Percentiles rank a stretch among this genome's conserved stretches.
Evolutionary conservation across 2,888 invertebrate genomes (phyloP).

Genomic region (Aphidius colemani): DNA sequence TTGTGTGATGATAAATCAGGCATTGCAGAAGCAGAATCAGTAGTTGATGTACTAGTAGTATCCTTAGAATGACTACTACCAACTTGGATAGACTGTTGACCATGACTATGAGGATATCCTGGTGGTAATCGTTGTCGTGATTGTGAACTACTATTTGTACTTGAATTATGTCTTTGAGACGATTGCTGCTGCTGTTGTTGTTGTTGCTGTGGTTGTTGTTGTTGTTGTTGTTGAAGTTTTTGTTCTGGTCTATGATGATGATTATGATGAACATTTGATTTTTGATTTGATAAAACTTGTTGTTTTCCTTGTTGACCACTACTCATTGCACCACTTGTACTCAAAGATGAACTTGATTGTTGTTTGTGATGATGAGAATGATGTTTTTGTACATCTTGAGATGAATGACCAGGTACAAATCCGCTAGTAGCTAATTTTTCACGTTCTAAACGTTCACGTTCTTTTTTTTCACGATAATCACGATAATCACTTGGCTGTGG

Average conservation of each 20-base stretch:
- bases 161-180: slow-evolving; percentile 46
- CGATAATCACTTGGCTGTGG: slow-evolving; percentile 63
- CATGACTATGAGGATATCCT: slow-evolving; percentile 29
- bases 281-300: slow-evolving; percentile 44
- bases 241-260: slow-evolving; percentile 52
- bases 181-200: slow-evolving; percentile 37
- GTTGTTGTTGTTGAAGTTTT: slow-evolving; percentile 32
- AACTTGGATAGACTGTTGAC: slow-evolving; percentile 24
- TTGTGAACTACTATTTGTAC: slow-evolving; percentile 32
- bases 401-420: slow-evolving; percentile 14
- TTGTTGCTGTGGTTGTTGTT: slow-evolving; percentile 34
- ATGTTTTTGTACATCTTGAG: slow-evolving; percentile 43
- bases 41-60: not conserved
- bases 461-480: slow-evolving; percentile 69
- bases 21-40: no score
- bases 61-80: slow-evolving; percentile 30
- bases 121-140: slow-evolving; percentile 30
- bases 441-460: slow-evolving; percentile 66
- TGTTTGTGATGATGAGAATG: slow-evolving; percentile 52
- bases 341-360: slow-evolving; percentile 32
- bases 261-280: slow-evolving; percentile 48
- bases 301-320: slow-evolving; percentile 50
- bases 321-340: slow-evolving; percentile 1
- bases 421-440: slow-evolving; percentile 44
- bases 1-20: not conserved